A percentile compares a stretch with the other conserved stretches of the same genome.
These are phyloP conservation scores for Mus minutoides DNA, from an alignment of 2,797 vertebrate genomes.

Conservation along the genomic window DNA sequence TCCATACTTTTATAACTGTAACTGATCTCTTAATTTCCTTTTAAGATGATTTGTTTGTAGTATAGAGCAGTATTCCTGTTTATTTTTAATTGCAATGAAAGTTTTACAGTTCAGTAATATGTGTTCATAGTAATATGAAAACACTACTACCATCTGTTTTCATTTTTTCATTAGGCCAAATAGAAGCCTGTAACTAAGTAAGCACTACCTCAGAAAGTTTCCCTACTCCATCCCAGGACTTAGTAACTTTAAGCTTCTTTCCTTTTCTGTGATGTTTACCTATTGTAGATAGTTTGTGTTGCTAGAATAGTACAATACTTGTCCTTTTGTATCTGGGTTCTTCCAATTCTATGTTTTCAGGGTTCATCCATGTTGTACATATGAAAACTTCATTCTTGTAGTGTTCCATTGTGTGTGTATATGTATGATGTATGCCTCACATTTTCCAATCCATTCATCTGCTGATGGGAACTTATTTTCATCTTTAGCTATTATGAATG, in stretches of 20 bases:
- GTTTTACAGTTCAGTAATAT: background rate
- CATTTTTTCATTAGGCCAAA: background rate
- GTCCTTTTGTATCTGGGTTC: background rate
- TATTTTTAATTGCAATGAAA: background rate
- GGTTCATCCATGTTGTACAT: background rate
- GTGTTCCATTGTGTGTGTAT: background rate
- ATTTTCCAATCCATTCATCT: background rate
- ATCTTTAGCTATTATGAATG: background rate
- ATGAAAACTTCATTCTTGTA: background rate
- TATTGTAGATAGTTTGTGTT: background rate
- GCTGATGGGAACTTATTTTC: background rate
- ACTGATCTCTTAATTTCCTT: background rate
- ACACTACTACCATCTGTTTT: background rate
- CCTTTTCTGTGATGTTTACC: background rate
- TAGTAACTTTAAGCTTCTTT: conserved; percentile 7
- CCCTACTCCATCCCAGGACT: background rate
- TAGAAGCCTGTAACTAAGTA: background rate
- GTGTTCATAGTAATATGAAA: background rate
- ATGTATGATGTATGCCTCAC: background rate
- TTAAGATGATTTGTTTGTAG: background rate
- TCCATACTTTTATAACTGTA: background rate
- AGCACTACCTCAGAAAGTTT: background rate
- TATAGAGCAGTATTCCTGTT: background rate
- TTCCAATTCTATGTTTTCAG: background rate
- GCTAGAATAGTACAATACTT: background rate